These are phyloP conservation scores for Stenodera caucasica DNA, from an alignment of 2,888 invertebrate genomes.

Conservation along the genomic window DNA sequence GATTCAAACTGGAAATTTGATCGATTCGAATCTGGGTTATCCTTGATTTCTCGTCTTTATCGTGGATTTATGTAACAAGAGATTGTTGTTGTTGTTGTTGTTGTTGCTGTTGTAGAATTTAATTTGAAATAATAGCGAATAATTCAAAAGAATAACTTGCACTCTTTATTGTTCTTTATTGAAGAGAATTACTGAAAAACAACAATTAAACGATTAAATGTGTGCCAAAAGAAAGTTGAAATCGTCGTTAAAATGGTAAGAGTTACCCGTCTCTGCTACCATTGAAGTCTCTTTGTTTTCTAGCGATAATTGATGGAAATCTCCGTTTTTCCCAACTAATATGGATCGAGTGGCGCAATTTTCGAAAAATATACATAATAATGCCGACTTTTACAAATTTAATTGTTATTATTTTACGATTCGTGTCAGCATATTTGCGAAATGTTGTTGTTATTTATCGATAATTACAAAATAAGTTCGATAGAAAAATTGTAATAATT, in stretches of 20 bases:
- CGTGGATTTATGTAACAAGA: background rate
- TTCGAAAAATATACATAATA: background rate
- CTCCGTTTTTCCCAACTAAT: background rate
- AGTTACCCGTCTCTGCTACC: conserved; percentile 16
- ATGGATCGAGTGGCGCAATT: background rate
- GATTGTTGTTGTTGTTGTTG: background rate
- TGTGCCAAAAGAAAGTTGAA: conserved; percentile 26
- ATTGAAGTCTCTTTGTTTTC: conserved; percentile 22
- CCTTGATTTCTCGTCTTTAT: background rate
- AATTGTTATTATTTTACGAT: background rate
- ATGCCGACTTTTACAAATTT: background rate
- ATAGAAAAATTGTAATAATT: background rate
- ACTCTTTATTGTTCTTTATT: background rate
- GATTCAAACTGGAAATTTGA: background rate
- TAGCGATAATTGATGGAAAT: conserved; percentile 17
- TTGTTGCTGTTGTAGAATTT: background rate
- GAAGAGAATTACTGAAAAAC: conserved; percentile 1
- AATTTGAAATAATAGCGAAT: background rate
- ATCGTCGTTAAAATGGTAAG: conserved; percentile 21
- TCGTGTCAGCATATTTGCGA: background rate
- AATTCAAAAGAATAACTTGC: background rate
- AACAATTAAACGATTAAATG: conserved; percentile 21
- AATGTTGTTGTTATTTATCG: background rate
- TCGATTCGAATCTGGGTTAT: background rate
- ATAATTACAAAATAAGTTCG: background rate